Conservation (phyloP, 2,888 invertebrate genomes). For the Limulus polyphemus region DNA sequence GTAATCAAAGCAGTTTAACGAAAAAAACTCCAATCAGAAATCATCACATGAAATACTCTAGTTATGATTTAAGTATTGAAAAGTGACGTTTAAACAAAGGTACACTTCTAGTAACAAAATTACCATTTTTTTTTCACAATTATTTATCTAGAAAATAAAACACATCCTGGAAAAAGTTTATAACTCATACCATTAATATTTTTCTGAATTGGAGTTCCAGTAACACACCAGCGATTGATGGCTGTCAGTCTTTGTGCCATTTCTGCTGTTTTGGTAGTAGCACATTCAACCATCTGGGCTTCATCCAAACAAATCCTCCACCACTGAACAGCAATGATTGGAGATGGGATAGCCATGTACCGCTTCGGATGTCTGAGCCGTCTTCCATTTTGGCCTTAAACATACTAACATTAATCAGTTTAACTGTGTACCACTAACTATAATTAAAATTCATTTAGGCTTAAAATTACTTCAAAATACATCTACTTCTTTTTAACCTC, state of each 20-base stretch:
- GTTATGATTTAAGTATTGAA: too few species aligned
- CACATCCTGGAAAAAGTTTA: not conserved
- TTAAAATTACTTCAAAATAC: too few species aligned
- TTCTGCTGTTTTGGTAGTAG: slow-evolving; percentile 45
- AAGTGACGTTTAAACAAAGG: too few species aligned
- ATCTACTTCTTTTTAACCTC: too few species aligned
- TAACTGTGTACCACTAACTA: too few species aligned
- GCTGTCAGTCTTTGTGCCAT: slow-evolving; percentile 50
- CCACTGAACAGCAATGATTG: slow-evolving; percentile 56
- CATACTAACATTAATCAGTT: too few species aligned
- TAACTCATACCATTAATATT: slow-evolving; percentile 41
- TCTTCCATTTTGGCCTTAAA: slow-evolving; percentile 8
- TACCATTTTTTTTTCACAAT: too few species aligned
- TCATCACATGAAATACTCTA: too few species aligned
- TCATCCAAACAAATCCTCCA: slow-evolving; percentile 67
- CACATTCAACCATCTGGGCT: slow-evolving; percentile 62
- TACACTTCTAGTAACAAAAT: too few species aligned
- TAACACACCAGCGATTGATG: slow-evolving; percentile 57
- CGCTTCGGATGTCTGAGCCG: slow-evolving; percentile 47
- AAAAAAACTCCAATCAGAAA: not conserved
- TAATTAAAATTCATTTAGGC: too few species aligned
- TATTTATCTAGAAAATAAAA: not conserved
- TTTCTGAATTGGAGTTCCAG: slow-evolving; percentile 57
- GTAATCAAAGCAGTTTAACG: not conserved
- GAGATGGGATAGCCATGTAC: slow-evolving; percentile 51